Evolutionary conservation across 1,140 invertebrate species (phyloP).

Genomic region (Ceratitis capitata): DNA sequence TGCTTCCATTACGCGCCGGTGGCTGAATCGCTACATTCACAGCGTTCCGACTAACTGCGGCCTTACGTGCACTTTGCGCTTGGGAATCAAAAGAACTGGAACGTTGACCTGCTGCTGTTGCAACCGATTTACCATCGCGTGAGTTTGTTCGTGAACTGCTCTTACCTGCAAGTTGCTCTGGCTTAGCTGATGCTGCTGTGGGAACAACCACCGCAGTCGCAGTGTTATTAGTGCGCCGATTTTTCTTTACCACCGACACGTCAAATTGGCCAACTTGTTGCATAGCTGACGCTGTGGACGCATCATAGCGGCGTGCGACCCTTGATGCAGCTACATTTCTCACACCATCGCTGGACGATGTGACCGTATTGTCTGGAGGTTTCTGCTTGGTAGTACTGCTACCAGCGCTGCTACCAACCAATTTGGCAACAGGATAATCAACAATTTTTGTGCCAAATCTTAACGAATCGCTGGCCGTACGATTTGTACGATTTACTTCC

Average conservation of each 20-base stretch:
- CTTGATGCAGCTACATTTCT: neutral
- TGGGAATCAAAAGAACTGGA: slow-evolving; percentile 11
- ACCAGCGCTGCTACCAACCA: neutral
- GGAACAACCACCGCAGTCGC: neutral
- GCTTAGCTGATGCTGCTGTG: neutral
- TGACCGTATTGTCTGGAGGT: neutral
- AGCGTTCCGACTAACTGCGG: neutral
- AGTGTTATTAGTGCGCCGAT: neutral
- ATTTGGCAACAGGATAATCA: slow-evolving; percentile 1
- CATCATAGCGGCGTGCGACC: neutral
- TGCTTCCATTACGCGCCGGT: neutral
- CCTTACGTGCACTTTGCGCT: neutral
- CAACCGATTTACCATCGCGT: neutral
- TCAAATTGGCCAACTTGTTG: neutral
- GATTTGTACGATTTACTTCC: slow-evolving; percentile 23
- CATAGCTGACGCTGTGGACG: neutral
- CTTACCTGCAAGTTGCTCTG: neutral
- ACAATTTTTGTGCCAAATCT: neutral
- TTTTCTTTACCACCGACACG: neutral
- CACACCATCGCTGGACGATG: neutral
- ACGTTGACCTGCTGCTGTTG: neutral
- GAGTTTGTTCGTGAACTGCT: neutral
- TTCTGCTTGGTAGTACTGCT: neutral
- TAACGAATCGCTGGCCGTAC: neutral
- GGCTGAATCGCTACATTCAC: neutral